Evolutionary conservation across 2,113 vertebrate genomes (phyloP).

Genomic region (Sinocyclocheilus maitianheensis): DNA sequence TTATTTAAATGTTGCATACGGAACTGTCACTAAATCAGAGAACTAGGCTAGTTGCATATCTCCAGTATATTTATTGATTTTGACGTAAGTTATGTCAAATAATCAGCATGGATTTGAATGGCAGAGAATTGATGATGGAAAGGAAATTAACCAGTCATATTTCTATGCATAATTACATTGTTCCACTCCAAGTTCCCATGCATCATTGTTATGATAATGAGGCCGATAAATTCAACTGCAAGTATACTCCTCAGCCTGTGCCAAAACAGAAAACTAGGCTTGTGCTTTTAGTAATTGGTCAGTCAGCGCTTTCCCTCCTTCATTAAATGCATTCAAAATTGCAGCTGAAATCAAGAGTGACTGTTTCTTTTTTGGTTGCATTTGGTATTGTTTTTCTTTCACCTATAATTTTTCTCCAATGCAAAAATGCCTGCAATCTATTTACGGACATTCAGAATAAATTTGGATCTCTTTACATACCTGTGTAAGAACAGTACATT

Average conservation of each 20-base stretch:
- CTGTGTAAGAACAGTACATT: not conserved
- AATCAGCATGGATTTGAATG: not conserved
- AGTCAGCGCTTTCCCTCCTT: slow-evolving; percentile 22
- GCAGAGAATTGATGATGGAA: not conserved
- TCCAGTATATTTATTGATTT: slow-evolving; percentile 5
- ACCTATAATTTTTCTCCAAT: slow-evolving; percentile 10
- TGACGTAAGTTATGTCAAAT: not conserved
- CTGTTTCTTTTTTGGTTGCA: slow-evolving; percentile 8
- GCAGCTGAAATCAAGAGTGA: not conserved
- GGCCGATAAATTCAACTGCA: not conserved
- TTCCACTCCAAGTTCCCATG: not conserved
- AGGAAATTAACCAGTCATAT: not conserved
- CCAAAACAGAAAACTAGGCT: not conserved
- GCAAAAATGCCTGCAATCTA: not conserved
- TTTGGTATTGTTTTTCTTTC: not conserved
- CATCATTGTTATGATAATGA: slow-evolving; percentile 36
- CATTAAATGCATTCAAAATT: slow-evolving; percentile 29
- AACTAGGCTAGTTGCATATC: not conserved
- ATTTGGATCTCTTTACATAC: not conserved
- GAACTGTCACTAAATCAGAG: not conserved
- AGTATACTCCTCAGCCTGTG: not conserved
- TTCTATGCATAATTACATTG: slow-evolving; percentile 4
- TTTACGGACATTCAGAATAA: slow-evolving; percentile 25
- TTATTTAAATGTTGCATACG: not conserved
- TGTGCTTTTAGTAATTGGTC: slow-evolving; percentile 26